Evolutionary conservation across 1,140 invertebrate species (phyloP).

Genomic region (Brachionus rotundiformis): DNA sequence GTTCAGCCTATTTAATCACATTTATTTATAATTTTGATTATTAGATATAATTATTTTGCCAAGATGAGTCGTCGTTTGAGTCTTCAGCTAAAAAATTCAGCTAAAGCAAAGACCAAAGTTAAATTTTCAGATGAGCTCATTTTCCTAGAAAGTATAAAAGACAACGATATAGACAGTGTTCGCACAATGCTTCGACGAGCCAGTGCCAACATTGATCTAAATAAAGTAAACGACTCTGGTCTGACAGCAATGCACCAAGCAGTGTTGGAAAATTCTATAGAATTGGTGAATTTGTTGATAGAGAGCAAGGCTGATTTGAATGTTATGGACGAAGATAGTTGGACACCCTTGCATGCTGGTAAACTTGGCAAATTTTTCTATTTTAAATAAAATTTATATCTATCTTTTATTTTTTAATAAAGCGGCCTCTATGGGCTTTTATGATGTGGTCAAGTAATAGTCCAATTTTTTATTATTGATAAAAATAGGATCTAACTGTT

Average conservation of each 20-base stretch:
- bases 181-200: slow-evolving; percentile 60
- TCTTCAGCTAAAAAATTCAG: slow-evolving; percentile 51
- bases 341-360: slow-evolving; percentile 67
- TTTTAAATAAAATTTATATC: neutral
- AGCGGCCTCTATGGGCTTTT: slow-evolving; percentile 35
- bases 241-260: slow-evolving; percentile 50
- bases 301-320: slow-evolving; percentile 92
- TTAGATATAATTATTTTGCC: neutral
- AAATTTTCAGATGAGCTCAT: slow-evolving; percentile 63
- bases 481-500: neutral
- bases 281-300: slow-evolving; percentile 90
- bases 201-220: slow-evolving; percentile 61
- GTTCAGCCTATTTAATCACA: neutral
- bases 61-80: slow-evolving; percentile 48
- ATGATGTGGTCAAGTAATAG: slow-evolving; percentile 12
- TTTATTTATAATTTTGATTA: neutral
- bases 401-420: neutral
- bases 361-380: neutral
- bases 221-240: slow-evolving; percentile 60
- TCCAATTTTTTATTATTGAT: neutral
- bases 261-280: slow-evolving; percentile 93
- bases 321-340: slow-evolving; percentile 88
- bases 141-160: slow-evolving; percentile 63
- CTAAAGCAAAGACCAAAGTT: slow-evolving; percentile 56
- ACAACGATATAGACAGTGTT: slow-evolving; percentile 60